Conservation (phyloP, 2,888 invertebrate species). For the Cheilosia grossa region DNA sequence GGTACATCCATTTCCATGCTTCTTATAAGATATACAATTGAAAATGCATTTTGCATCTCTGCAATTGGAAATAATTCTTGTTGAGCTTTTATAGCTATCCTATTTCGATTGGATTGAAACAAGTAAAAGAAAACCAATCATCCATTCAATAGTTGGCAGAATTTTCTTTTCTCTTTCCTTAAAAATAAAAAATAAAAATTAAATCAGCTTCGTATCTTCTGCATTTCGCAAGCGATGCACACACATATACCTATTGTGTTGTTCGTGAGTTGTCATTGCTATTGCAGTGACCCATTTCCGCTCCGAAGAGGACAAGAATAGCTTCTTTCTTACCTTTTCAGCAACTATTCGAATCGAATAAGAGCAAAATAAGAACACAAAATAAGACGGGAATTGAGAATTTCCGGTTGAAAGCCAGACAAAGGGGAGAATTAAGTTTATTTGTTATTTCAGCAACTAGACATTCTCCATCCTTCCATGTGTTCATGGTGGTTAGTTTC, state of each 20-base stretch:
- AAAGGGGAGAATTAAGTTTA: slow-evolving; percentile 15
- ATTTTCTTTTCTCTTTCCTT: slow-evolving; percentile 7
- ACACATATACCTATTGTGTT: slow-evolving; percentile 1
- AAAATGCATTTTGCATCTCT: not conserved
- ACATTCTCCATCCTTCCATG: too few species aligned
- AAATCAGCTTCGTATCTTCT: not conserved
- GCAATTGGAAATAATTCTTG: not conserved
- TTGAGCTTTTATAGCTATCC: not conserved
- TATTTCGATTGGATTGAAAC: slow-evolving; percentile 7
- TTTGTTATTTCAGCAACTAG: slow-evolving; percentile 7
- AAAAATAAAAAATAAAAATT: not conserved
- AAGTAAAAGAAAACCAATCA: slow-evolving; percentile 20
- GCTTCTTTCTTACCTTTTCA: slow-evolving; percentile 14
- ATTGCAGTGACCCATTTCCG: slow-evolving; percentile 6
- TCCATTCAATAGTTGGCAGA: slow-evolving; percentile 16
- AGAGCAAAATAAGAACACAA: not conserved
- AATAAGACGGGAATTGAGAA: not conserved
- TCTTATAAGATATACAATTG: not conserved
- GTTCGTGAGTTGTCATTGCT: not conserved
- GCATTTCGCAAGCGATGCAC: slow-evolving; percentile 1
- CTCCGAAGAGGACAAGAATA: not conserved
- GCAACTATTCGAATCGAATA: not conserved
- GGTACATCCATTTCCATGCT: too few species aligned
- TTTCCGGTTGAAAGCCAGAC: slow-evolving; percentile 15
- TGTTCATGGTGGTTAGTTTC: too few species aligned